phyloP scores from a whole-genome alignment of 2,113 vertebrate genomes.

The Scalopus aquaticus region DNA sequence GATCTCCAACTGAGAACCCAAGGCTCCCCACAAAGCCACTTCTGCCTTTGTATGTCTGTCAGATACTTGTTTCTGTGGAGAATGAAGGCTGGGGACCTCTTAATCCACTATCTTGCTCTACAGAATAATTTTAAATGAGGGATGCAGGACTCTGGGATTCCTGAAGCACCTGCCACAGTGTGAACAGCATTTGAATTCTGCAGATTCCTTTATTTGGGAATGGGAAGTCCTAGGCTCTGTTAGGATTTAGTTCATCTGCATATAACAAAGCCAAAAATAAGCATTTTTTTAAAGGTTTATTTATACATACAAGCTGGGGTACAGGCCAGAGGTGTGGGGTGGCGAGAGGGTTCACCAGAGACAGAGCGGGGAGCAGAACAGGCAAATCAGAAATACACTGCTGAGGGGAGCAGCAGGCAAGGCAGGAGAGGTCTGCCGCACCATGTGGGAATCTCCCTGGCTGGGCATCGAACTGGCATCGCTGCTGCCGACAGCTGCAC shows the following conservation, averaged over 20 bases:
- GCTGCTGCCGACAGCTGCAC: too few relatives aligned
- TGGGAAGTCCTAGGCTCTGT: not conserved
- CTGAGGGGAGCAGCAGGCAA: too few relatives aligned
- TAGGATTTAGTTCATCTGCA: not conserved
- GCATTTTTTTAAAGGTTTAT: too few relatives aligned
- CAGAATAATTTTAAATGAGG: not conserved
- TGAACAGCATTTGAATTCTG: not conserved
- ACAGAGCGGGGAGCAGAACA: too few relatives aligned
- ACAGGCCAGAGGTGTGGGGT: too few relatives aligned
- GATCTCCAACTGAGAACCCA: not conserved
- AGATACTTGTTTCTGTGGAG: not conserved
- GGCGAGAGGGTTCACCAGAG: too few relatives aligned
- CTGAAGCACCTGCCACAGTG: not conserved
- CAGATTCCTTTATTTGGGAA: not conserved
- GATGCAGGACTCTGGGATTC: not conserved
- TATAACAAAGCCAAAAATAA: not conserved
- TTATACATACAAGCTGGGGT: too few relatives aligned
- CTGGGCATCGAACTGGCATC: too few relatives aligned
- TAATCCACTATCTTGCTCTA: not conserved
- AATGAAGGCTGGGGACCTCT: not conserved
- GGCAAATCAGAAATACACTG: too few relatives aligned
- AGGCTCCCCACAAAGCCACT: not conserved
- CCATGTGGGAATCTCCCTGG: too few relatives aligned
- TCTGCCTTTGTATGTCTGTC: not conserved
- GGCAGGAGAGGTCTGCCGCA: too few relatives aligned